Conservation (phyloP, 2,797 vertebrate species). For the Anas bahamensis region DNA sequence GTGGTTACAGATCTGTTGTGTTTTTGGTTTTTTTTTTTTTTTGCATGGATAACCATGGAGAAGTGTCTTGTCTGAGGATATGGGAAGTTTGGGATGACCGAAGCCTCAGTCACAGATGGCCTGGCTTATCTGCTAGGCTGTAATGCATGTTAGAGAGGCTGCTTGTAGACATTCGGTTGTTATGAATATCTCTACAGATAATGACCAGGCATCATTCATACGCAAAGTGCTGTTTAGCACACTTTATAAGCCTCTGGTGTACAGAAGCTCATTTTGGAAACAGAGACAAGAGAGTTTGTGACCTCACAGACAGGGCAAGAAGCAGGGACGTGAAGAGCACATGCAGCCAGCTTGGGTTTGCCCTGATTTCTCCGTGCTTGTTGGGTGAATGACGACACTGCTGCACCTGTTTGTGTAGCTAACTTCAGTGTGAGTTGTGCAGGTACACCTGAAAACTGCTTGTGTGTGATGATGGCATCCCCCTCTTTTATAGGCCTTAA, state of each 20-base stretch:
- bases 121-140: not conserved
- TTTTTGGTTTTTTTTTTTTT: not conserved
- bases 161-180: not conserved
- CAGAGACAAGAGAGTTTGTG: not conserved
- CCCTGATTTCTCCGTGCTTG: not conserved
- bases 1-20: not conserved
- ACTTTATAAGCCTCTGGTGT: not conserved
- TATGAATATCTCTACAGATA: not conserved
- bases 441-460: not conserved
- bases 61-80: not conserved
- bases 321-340: not conserved
- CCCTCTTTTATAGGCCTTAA: not conserved
- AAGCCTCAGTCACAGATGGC: not conserved
- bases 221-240: not conserved
- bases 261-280: not conserved
- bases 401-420: not conserved
- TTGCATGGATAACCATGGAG: not conserved
- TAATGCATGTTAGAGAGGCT: rapidly evolving
- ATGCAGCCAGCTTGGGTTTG: not conserved
- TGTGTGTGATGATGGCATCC: not conserved
- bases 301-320: not conserved
- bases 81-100: not conserved
- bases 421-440: not conserved
- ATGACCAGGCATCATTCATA: not conserved
- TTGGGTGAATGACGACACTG: not conserved